Percentiles rank a stretch among this genome's conserved stretches.
These are phyloP conservation scores for Temnothorax nylanderi DNA, from an alignment of 1,140 invertebrate species.

Conservation along the genomic window DNA sequence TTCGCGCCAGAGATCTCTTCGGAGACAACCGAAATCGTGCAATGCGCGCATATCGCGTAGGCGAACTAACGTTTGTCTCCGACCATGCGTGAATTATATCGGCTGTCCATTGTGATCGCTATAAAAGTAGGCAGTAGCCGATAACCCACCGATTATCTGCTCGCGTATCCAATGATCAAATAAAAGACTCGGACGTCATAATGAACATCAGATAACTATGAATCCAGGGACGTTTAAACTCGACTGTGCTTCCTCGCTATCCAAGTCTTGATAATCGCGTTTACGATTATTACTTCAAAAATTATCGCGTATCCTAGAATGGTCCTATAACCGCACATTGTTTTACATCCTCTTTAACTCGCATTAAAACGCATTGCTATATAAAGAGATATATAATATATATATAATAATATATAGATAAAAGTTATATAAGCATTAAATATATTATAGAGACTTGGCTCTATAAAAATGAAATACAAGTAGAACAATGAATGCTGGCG, in stretches of 20 bases:
- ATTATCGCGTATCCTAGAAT: neutral
- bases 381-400: neutral
- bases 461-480: neutral
- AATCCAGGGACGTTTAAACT: neutral
- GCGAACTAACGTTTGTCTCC: neutral
- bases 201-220: neutral
- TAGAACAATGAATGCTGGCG: neutral
- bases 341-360: neutral
- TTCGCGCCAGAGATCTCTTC: neutral
- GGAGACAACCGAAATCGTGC: neutral
- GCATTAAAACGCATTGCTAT: neutral
- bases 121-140: constrained; percentile 27
- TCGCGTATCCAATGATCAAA: constrained; percentile 52
- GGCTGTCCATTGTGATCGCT: constrained; percentile 50
- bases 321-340: neutral
- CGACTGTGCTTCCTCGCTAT: neutral
- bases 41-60: neutral
- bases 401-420: too few species aligned
- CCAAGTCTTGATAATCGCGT: neutral
- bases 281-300: neutral
- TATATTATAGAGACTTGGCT: neutral
- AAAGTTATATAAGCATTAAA: neutral
- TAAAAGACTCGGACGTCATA: constrained; percentile 9
- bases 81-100: constrained; percentile 47
- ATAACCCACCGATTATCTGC: constrained; percentile 61